Percentiles rank a stretch among this genome's conserved stretches.
Conservation (phyloP, 2,888 invertebrate species). For the Hoplodrina ambigua region DNA sequence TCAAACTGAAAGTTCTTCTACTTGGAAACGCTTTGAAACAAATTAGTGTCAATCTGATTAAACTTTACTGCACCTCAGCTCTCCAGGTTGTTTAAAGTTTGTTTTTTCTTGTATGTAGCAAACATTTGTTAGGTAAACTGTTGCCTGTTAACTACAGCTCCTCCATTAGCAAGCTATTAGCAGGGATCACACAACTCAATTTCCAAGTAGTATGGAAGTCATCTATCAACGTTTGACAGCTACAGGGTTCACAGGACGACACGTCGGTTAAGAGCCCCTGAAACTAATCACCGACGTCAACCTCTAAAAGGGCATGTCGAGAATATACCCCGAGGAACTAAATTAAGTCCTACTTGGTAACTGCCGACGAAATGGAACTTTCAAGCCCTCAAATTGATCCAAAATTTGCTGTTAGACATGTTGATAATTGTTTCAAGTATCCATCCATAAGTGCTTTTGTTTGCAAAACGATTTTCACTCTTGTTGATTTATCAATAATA, state of each 20-base stretch:
- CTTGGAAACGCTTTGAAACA: slow-evolving; percentile 47
- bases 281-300: slow-evolving; percentile 73
- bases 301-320: slow-evolving; percentile 68
- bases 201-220: slow-evolving; percentile 59
- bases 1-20: slow-evolving; percentile 44
- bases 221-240: slow-evolving; percentile 74
- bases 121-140: slow-evolving; percentile 27
- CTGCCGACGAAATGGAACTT: slow-evolving; percentile 52
- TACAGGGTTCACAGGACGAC: slow-evolving; percentile 58
- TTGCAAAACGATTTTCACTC: background rate
- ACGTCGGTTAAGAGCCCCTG: slow-evolving; percentile 57
- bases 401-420: slow-evolving; percentile 29
- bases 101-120: slow-evolving; percentile 32
- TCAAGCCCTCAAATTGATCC: slow-evolving; percentile 20
- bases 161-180: slow-evolving; percentile 38
- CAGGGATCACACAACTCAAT: slow-evolving; percentile 33
- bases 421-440: slow-evolving; percentile 25
- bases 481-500: background rate
- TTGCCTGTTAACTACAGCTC: slow-evolving; percentile 12
- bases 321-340: slow-evolving; percentile 63
- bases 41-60: slow-evolving; percentile 55
- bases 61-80: slow-evolving; percentile 36
- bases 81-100: slow-evolving; percentile 26
- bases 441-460: slow-evolving; percentile 19
- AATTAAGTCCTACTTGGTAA: slow-evolving; percentile 65